Percentiles rank a stretch among this genome's conserved stretches.
These are phyloP conservation scores for Eriocheir sinensis DNA, from an alignment of 1,140 invertebrate species.

Conservation along the genomic window DNA sequence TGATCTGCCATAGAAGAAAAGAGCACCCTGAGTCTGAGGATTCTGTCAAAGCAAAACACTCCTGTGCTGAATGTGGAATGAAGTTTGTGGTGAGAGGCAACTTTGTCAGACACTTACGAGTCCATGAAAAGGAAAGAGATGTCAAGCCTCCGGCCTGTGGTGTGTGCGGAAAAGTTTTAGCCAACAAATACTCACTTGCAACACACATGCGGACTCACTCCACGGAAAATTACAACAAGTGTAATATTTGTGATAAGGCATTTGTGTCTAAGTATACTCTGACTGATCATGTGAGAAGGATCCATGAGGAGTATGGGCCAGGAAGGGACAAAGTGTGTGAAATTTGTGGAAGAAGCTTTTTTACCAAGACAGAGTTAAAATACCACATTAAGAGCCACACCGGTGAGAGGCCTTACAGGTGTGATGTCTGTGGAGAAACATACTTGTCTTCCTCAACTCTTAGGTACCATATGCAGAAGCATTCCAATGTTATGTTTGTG, in stretches of 20 bases:
- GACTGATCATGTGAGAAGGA: slow-evolving; percentile 64
- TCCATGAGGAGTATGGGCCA: slow-evolving; percentile 65
- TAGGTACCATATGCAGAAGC: slow-evolving; percentile 75
- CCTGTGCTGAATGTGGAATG: slow-evolving; percentile 67
- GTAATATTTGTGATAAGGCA: slow-evolving; percentile 66
- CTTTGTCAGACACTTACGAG: slow-evolving; percentile 53
- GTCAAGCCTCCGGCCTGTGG: slow-evolving; percentile 51
- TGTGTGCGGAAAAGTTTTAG: slow-evolving; percentile 65
- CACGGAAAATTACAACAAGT: slow-evolving; percentile 40
- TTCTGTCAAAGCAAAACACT: slow-evolving; percentile 56
- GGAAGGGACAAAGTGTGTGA: slow-evolving; percentile 71
- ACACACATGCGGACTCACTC: slow-evolving; percentile 69
- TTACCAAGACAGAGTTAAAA: slow-evolving; percentile 71
- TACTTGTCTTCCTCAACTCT: slow-evolving; percentile 68
- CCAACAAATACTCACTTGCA: slow-evolving; percentile 71
- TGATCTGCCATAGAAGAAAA: slow-evolving; percentile 71
- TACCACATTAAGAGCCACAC: slow-evolving; percentile 73
- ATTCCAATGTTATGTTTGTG: slow-evolving; percentile 73
- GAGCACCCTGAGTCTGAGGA: slow-evolving; percentile 70
- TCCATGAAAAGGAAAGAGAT: slow-evolving; percentile 56
- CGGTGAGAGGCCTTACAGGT: slow-evolving; percentile 70
- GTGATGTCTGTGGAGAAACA: slow-evolving; percentile 67
- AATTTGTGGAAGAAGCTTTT: slow-evolving; percentile 68
- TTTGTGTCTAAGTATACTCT: slow-evolving; percentile 71
- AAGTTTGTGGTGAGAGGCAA: slow-evolving; percentile 70